Base-by-base conservation (phyloP, 92 coral and sea anemone species). In the Epizoanthus illoricatus region DNA sequence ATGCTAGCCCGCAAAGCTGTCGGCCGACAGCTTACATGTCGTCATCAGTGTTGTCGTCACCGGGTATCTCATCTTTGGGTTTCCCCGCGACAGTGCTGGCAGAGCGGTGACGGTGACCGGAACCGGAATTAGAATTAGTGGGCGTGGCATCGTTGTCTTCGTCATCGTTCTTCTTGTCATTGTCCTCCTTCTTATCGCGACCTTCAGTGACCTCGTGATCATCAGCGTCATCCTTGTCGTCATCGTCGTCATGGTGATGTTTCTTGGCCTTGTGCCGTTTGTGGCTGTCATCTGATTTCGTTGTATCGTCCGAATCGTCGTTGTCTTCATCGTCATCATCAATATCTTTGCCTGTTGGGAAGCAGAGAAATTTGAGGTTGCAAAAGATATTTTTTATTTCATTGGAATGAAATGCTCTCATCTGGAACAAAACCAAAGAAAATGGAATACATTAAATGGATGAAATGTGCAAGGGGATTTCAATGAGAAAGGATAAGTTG, bases 181-280 rank as follows among this genome's bases (percentile, higher is more conserved):
- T n/a, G 11, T 78, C 81, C 42, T 76, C 81, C 36, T 76, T 76
- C 57, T 52, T 73, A 61, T 52, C 80, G 10, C 40, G 40, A 8
- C 42, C 73, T 74, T 74, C 80, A 23, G 45, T 76, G 15, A 24
- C 63, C 43, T 74, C 80, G 69, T 76, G 52, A 15, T 58, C 80
- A 59, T 19, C 90, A 80, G 42, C 1, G 87, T 92, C 92, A 3
- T 76, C 90, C n/a, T 90, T 90, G 11, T 91, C 91, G 60, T 87
- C 91, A 1, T 75, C 85, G n/a, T 66, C 76, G 47, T 84, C 74
- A 47, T 81, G 63, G 49, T 83, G 70, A 5, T 86, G 81, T 65
- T 86, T 86, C 63, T 81, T 89, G 67, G 72, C 21, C 7, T 24
- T n/a, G 7, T 65, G 28, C 4, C 66, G 45, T 55, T 78, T 83